phyloP scores from a whole-genome alignment of 2,113 vertebrate species.

The Hippopotamus amphibius region DNA sequence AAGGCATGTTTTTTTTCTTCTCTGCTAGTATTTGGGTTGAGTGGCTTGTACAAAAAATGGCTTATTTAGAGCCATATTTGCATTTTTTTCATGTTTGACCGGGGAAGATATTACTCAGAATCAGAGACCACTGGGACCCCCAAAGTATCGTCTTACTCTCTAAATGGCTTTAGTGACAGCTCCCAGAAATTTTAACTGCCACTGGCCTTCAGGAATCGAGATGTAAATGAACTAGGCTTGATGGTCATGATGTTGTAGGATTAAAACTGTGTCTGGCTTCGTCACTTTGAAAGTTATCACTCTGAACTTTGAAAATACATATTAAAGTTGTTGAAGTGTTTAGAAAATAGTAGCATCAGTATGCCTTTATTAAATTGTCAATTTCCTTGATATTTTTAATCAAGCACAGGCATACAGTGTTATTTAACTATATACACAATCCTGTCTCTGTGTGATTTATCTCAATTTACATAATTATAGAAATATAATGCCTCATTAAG shows the following conservation, averaged over 20 bases:
- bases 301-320: background rate
- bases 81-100: slow-evolving; percentile 1
- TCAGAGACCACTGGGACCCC: background rate
- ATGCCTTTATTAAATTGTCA: background rate
- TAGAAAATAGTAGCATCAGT: background rate
- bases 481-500: slow-evolving; percentile 58
- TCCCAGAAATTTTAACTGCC: background rate
- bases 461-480: slow-evolving; percentile 44
- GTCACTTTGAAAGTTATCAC: background rate
- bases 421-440: background rate
- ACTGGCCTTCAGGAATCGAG: background rate
- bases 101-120: background rate
- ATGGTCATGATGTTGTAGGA: background rate
- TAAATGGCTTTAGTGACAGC: background rate
- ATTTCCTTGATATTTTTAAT: background rate
- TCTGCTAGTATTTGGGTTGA: background rate
- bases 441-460: background rate
- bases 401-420: background rate
- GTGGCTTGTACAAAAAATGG: background rate
- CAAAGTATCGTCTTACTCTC: background rate
- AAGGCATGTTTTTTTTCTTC: background rate
- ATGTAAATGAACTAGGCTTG: background rate
- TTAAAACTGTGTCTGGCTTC: background rate
- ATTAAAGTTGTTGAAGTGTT: background rate
- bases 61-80: background rate